Conservation (phyloP, 2,113 vertebrate species). For the Castor canadensis region DNA sequence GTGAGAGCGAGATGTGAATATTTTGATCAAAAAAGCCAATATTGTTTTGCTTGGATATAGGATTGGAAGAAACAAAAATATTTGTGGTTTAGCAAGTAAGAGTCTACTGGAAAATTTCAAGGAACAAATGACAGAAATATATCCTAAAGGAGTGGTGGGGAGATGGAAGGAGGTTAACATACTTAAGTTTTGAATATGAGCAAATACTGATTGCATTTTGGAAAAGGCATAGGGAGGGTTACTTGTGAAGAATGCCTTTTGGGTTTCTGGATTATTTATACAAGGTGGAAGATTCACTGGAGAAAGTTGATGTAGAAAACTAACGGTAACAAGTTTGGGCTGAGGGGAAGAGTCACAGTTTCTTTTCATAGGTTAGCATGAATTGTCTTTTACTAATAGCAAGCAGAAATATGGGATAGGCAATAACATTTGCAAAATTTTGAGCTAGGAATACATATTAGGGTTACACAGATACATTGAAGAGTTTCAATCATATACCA, state of each 20-base stretch:
- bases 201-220: neutral
- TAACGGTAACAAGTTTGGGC: neutral
- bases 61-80: neutral
- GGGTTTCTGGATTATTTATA: neutral
- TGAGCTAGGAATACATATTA: neutral
- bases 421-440: neutral
- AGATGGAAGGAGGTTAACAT: neutral
- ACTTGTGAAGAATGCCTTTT: neutral
- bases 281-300: neutral
- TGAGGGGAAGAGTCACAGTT: neutral
- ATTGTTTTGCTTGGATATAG: neutral
- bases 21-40: neutral
- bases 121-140: neutral
- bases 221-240: neutral
- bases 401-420: neutral
- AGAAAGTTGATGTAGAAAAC: neutral
- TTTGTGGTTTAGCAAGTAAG: neutral
- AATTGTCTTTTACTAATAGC: neutral
- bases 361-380: neutral
- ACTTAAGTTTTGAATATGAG: neutral
- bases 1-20: neutral
- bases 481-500: neutral
- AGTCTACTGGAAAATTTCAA: neutral
- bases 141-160: fast-evolving
- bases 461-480: neutral